phyloP scores from a whole-genome alignment of 2,797 vertebrate species.

The Syndactyla subalaris region DNA sequence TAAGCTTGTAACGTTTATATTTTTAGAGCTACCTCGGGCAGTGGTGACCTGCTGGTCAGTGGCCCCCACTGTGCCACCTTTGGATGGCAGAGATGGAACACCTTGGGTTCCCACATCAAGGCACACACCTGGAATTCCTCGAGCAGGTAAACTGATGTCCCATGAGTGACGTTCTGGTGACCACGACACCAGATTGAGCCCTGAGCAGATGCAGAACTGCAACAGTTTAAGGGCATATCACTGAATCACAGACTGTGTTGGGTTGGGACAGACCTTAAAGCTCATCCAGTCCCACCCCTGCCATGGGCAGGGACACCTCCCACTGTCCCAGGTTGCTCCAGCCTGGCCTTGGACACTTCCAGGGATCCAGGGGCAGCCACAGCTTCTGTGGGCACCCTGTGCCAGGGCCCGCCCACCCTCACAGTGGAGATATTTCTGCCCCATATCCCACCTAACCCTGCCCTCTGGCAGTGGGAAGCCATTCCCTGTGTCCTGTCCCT shows the following conservation, averaged over 20 bases:
- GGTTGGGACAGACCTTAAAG: neutral
- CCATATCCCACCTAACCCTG: fast-evolving
- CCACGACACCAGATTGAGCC: neutral
- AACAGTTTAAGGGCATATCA: constrained; percentile 24
- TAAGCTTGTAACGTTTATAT: constrained; percentile 57
- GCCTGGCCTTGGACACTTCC: fast-evolving
- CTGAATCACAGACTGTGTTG: neutral
- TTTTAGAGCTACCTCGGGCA: constrained; percentile 60
- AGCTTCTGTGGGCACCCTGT: neutral
- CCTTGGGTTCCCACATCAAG: neutral
- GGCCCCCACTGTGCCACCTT: fast-evolving
- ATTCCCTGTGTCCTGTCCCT: neutral
- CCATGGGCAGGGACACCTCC: neutral
- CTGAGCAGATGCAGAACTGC: neutral
- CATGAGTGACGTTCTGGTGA: neutral
- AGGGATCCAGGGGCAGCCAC: neutral
- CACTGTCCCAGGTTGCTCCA: fast-evolving
- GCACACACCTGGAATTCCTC: constrained; percentile 21
- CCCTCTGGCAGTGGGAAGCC: neutral
- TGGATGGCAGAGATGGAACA: neutral
- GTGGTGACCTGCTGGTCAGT: neutral
- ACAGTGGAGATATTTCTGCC: neutral
- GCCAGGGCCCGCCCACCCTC: fast-evolving
- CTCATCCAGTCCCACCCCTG: neutral
- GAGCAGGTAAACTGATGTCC: constrained; percentile 32